Percentiles rank a stretch among this genome's conserved stretches.
phyloP scores from a whole-genome alignment of 2,797 vertebrate species.

The Crotalus adamanteus region DNA sequence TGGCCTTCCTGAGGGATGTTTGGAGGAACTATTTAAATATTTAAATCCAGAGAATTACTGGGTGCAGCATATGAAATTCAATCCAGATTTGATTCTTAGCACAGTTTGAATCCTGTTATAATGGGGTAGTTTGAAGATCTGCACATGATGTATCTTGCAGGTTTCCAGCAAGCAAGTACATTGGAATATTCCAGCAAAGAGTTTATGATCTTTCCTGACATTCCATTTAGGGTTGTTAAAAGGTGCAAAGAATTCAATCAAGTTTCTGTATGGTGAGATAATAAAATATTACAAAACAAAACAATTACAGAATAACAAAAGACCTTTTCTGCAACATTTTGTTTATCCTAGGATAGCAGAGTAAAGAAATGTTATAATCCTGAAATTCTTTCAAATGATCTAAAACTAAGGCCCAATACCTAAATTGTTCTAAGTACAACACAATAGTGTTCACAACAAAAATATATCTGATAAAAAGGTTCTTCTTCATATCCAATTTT shows the following conservation, averaged over 20 bases:
- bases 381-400: background rate
- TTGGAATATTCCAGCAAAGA: background rate
- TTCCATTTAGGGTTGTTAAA: background rate
- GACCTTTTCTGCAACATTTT: background rate
- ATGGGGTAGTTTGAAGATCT: background rate
- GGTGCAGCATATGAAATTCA: background rate
- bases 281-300: background rate
- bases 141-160: background rate
- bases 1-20: background rate
- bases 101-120: background rate
- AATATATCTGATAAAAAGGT: background rate
- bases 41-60: background rate
- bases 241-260: background rate
- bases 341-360: background rate
- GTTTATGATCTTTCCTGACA: background rate
- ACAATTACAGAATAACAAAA: background rate
- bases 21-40: background rate
- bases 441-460: background rate
- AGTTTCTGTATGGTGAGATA: background rate
- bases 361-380: background rate
- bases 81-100: background rate
- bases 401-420: background rate
- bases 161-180: background rate
- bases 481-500: background rate
- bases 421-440: background rate